Base-by-base conservation (phyloP, 2,797 vertebrate genomes). In the Acomys russatus region DNA sequence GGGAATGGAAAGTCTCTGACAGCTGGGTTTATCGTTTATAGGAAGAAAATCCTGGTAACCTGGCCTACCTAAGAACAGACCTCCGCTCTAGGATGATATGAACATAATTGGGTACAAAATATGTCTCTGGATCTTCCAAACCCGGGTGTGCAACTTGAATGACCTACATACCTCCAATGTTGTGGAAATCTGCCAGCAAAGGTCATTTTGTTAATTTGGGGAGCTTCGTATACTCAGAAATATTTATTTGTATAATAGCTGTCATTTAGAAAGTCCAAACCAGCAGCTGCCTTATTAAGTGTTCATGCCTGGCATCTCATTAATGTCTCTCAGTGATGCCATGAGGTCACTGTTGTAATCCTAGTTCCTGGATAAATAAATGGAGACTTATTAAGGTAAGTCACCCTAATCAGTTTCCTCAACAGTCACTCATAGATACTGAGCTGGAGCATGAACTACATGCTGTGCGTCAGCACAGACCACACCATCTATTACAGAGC, bases 181-280 rank as follows among this genome's bases (percentile, higher is more conserved):
- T 68, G 87, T 30, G 6, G 8, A 94, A 91, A 90, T 33, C 51
- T 80, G 54, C 73, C 80, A 88, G n/a, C 20, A 84, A 78, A 85
- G 15, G 44, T 61, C 77, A 71, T 78, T 73, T 83, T 61, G 15
- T 83, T 96, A 49, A 93, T 64, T 88, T 82, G 70, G 59, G 91
- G 25, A 51, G 51, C 54, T 95, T 93, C n/a, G 35, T 68, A 12
- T 33, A 51, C 38, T 87, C 77, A 92, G 77, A 94, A 91, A 79
- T 92, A 90, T 63, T 88, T 94, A 63, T 82, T 96, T 90, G 61
- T 66, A 9, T 86, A 78, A 78, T 35, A 90, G 22, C 35, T 80
- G 20, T 96, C 94, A 96, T 84, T 95, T 93, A 86, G 90, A 80
- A 95, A 78, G n/a, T 64, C 86, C 63, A 92, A 94, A 77, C 86